These are phyloP conservation scores for Myocastor coypus DNA, from an alignment of 2,113 vertebrate genomes.

Conservation along the genomic window DNA sequence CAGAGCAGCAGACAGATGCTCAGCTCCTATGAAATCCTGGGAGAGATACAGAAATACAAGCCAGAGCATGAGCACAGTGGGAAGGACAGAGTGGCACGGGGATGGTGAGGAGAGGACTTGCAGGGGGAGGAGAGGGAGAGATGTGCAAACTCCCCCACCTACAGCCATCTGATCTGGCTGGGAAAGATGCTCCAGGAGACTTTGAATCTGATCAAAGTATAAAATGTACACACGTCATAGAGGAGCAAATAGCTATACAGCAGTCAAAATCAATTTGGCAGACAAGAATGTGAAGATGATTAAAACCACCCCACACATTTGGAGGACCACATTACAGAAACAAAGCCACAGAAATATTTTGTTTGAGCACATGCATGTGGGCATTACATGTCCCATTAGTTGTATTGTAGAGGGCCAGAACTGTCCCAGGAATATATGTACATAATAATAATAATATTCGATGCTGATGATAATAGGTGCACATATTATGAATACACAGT, in stretches of 20 bases:
- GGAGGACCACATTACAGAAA: slow-evolving; percentile 1
- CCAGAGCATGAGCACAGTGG: fast-evolving
- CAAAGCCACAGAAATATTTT: slow-evolving; percentile 40
- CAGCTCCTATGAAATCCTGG: not conserved
- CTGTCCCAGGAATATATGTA: not conserved
- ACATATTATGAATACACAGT: not conserved
- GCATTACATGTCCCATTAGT: not conserved
- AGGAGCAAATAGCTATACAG: not conserved
- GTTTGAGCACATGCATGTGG: not conserved
- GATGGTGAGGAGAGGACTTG: not conserved
- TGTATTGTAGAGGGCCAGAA: not conserved
- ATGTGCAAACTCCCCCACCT: not conserved
- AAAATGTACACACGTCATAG: not conserved
- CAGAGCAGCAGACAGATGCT: not conserved
- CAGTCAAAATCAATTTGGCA: not conserved
- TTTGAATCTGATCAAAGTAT: not conserved
- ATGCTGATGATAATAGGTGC: not conserved
- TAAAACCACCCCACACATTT: slow-evolving; percentile 13
- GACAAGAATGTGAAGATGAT: slow-evolving; percentile 25
- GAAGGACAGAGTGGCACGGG: not conserved
- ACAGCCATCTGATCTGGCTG: not conserved
- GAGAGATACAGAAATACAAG: not conserved
- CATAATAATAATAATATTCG: not conserved
- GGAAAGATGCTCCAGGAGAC: not conserved
- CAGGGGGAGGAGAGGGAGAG: not conserved